Conservation (phyloP, 2,113 vertebrate genomes). For the Dolichotis patagonum region DNA sequence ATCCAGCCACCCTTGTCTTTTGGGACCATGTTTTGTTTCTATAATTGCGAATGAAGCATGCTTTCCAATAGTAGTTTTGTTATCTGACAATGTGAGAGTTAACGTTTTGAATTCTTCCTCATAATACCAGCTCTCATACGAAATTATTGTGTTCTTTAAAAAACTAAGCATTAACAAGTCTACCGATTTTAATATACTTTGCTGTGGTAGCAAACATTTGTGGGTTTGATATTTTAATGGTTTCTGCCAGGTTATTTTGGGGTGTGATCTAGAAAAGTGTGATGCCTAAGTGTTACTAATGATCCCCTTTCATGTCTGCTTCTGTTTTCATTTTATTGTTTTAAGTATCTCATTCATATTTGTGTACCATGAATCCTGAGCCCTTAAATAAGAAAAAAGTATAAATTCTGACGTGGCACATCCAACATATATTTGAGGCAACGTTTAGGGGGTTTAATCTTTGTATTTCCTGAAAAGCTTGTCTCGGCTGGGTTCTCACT, state of each 20-base stretch:
- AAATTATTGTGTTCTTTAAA: conserved; percentile 10
- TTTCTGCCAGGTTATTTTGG: neutral
- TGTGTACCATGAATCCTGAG: neutral
- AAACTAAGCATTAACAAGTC: neutral
- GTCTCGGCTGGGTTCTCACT: neutral
- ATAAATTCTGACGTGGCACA: neutral
- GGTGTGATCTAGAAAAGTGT: neutral
- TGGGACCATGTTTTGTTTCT: neutral
- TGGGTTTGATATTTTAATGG: neutral
- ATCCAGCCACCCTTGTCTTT: neutral
- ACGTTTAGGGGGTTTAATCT: neutral
- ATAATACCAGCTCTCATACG: neutral
- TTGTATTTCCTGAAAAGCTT: neutral
- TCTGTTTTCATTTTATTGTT: conserved; percentile 47
- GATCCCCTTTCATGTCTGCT: neutral
- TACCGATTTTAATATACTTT: neutral
- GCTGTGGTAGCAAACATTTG: neutral
- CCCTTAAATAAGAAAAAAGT: neutral
- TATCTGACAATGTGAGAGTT: neutral
- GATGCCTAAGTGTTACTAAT: neutral
- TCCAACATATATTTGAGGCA: neutral
- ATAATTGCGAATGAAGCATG: neutral
- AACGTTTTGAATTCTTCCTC: neutral
- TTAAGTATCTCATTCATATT: neutral
- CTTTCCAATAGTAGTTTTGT: neutral